A percentile compares a stretch with the other conserved stretches of the same genome.
These are phyloP conservation scores for Pogonomyrmex barbatus DNA, from an alignment of 1,140 invertebrate genomes.

Conservation along the genomic window DNA sequence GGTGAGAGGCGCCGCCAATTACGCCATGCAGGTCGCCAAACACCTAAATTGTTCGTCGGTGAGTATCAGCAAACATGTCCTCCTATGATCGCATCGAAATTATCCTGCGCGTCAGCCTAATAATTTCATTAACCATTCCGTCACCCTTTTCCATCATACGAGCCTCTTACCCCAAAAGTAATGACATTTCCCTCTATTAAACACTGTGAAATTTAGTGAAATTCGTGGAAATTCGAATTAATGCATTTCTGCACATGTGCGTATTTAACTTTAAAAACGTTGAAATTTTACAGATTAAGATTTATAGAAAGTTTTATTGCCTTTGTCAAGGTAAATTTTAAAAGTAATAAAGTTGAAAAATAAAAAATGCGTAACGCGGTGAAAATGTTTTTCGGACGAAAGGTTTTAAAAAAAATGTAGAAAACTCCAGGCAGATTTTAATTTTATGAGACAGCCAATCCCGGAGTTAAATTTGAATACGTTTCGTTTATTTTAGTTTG, in stretches of 20 bases:
- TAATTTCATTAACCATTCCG: constrained; percentile 35
- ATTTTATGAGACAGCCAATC: neutral
- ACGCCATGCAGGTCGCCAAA: constrained; percentile 94
- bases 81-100: constrained; percentile 38
- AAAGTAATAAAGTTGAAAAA: neutral
- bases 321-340: neutral
- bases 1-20: constrained; percentile 94
- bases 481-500: constrained; percentile 19
- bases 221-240: neutral
- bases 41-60: constrained; percentile 94
- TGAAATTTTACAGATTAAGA: neutral
- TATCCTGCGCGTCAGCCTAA: constrained; percentile 34
- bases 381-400: neutral
- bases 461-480: neutral
- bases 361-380: neutral
- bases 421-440: neutral
- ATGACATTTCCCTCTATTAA: neutral
- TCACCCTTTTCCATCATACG: neutral
- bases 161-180: neutral
- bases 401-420: neutral
- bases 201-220: neutral
- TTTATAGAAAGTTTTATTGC: no score
- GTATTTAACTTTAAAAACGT: neutral
- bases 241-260: neutral
- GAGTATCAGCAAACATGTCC: constrained; percentile 72